These are phyloP conservation scores for Hyposoter dolosus DNA, from an alignment of 2,888 invertebrate genomes.

Conservation along the genomic window DNA sequence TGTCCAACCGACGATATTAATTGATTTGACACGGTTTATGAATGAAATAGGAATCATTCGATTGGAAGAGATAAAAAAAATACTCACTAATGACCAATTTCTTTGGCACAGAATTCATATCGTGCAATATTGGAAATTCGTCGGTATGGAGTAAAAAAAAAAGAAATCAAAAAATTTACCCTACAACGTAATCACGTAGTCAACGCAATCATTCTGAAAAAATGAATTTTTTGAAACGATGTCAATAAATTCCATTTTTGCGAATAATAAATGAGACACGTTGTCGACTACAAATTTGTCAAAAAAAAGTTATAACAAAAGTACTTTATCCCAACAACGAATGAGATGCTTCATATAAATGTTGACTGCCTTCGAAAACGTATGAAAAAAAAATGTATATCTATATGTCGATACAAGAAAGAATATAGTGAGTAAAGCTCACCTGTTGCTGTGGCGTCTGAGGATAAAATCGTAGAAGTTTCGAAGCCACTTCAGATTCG, in stretches of 20 bases:
- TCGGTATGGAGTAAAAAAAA: not conserved
- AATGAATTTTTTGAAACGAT: not conserved
- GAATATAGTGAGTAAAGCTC: slow-evolving; percentile 52
- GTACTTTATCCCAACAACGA: not conserved
- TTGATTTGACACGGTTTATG: slow-evolving; percentile 19
- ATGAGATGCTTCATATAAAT: not conserved
- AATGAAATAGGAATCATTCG: slow-evolving; percentile 27
- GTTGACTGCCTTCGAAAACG: not conserved
- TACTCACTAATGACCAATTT: not conserved
- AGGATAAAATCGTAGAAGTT: slow-evolving; percentile 32
- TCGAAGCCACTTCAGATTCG: slow-evolving; percentile 34
- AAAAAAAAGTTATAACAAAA: not conserved
- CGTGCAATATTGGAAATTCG: slow-evolving; percentile 33
- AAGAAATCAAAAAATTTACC: not conserved
- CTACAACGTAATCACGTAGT: too few relatives aligned
- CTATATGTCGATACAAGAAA: not conserved
- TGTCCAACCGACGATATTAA: not conserved
- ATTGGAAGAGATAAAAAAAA: slow-evolving; percentile 54
- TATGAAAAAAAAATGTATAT: not conserved
- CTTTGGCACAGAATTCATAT: not conserved
- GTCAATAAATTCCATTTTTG: not conserved
- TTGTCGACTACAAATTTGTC: not conserved
- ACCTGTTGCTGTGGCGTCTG: slow-evolving; percentile 75
- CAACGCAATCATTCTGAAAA: not conserved
- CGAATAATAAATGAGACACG: not conserved